These are phyloP conservation scores for Mesocentrotus franciscanus DNA, from an alignment of 53 echinoderm and acorn worm genomes.

Conservation along the genomic window DNA sequence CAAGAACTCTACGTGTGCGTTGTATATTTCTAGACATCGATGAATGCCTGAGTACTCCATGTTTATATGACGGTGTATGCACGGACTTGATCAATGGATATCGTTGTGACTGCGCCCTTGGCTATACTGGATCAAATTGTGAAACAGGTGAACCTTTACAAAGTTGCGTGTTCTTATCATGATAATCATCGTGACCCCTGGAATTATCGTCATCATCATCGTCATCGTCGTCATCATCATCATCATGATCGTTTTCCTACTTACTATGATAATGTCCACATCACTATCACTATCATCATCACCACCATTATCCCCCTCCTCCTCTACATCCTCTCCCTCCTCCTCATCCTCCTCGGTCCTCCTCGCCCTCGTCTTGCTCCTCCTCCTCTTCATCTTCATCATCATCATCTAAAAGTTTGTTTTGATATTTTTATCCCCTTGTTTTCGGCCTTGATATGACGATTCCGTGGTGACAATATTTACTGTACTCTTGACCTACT, in stretches of 20 bases:
- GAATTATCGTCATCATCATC: neutral
- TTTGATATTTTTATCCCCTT: too few species aligned
- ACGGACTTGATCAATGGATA: neutral
- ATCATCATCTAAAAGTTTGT: neutral
- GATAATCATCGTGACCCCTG: neutral
- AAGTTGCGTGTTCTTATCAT: neutral
- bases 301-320: neutral
- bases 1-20: neutral
- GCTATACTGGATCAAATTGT: constrained; percentile 13
- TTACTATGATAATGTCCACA: too few species aligned
- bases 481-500: too few species aligned
- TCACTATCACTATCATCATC: too few species aligned
- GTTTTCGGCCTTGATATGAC: too few species aligned
- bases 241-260: neutral
- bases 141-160: neutral
- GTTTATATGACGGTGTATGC: neutral
- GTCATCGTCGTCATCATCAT: neutral
- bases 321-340: neutral
- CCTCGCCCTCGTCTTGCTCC: neutral
- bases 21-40: constrained; percentile 16
- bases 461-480: too few species aligned
- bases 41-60: constrained; percentile 6
- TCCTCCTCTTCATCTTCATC: neutral
- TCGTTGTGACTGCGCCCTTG: neutral
- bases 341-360: neutral